Base-by-base conservation (phyloP, 2,888 invertebrate genomes). In the Empis stercorea region DNA sequence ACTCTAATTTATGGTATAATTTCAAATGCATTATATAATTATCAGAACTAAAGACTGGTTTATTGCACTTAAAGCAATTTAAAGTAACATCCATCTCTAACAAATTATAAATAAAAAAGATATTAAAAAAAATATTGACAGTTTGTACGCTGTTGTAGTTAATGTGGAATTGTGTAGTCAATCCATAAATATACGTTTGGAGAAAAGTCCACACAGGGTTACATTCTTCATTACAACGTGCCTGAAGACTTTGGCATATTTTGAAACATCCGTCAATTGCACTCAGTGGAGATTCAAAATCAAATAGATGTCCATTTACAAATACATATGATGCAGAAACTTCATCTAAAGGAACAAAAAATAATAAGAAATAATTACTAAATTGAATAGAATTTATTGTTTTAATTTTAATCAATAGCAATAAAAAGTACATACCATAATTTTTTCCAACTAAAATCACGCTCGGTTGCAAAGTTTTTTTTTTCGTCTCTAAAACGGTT, bases 121-220 rank as follows among this genome's bases (percentile, higher is more conserved):
- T 32, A 32, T 10, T 32, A 32, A 3, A 32, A 3, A 32, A 32
- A 32, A 32, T 32, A 32, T 13, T 13, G 3, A 32, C 10, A 11
- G 32, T 32, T 32, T 11, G 32, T 9, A 32, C 32, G 10, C 11
- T 32, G 10, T 10, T 11, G 13, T 32, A 32, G 32, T 32, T 32
- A 5, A 11, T 7, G 13, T 32, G 4, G 13, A 11, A 13, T 32
- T 10, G 32, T 32, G 32, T 32, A 11, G 10, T 13, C 3, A 32
- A 11, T 13, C 13, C 13, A 32, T 32, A 32, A 11, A 32, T 13
- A 13, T 32, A 32, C 9, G 10, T 44, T 44, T 36, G 44, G 4
- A 44, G 14, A 37, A 44, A 36, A 10, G 34, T n/a, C 44, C 44
- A 44, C n/a, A 43, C 30, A 32, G 43, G 43, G 30, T 43, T 32